These are phyloP conservation scores for Neomicropteryx cornuta DNA, from an alignment of 1,140 invertebrate species.

Conservation along the genomic window DNA sequence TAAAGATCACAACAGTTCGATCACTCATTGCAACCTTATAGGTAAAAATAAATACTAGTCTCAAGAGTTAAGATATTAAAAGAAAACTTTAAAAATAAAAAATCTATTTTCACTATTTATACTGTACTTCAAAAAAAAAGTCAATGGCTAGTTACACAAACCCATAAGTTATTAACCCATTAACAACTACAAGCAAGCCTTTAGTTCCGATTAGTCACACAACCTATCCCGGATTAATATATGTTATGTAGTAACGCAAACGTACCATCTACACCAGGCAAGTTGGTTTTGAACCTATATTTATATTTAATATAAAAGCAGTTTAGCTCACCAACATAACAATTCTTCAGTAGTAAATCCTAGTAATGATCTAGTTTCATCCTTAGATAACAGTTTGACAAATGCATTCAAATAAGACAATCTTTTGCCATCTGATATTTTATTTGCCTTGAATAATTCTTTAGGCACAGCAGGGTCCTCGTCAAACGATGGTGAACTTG, in stretches of 20 bases:
- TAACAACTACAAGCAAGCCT: no score
- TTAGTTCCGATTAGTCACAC: no score
- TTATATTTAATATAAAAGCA: slow-evolving; percentile 6
- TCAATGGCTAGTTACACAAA: no score
- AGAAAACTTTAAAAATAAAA: no score
- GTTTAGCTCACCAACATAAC: slow-evolving; percentile 62
- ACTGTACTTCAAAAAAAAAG: no score
- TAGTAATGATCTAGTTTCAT: slow-evolving; percentile 47
- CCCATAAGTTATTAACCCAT: no score
- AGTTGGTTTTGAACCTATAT: not conserved
- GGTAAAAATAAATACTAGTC: no score
- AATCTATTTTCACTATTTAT: no score
- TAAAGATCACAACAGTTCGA: no score
- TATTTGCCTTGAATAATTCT: slow-evolving; percentile 21
- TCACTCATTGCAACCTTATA: no score
- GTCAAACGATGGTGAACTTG: slow-evolving; percentile 20
- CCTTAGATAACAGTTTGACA: slow-evolving; percentile 62
- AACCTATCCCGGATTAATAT: no score
- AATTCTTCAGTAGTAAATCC: slow-evolving; percentile 67
- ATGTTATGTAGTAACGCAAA: slow-evolving; percentile 4
- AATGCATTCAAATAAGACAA: slow-evolving; percentile 73
- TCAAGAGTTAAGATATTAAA: no score
- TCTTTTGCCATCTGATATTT: slow-evolving; percentile 50
- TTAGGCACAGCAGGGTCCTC: slow-evolving; percentile 19
- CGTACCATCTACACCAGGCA: not conserved